Evolutionary conservation across 2,888 invertebrate species (phyloP), one percentile per base, ranked within the genome.

Genomic region (Pollenia labialis): DNA sequence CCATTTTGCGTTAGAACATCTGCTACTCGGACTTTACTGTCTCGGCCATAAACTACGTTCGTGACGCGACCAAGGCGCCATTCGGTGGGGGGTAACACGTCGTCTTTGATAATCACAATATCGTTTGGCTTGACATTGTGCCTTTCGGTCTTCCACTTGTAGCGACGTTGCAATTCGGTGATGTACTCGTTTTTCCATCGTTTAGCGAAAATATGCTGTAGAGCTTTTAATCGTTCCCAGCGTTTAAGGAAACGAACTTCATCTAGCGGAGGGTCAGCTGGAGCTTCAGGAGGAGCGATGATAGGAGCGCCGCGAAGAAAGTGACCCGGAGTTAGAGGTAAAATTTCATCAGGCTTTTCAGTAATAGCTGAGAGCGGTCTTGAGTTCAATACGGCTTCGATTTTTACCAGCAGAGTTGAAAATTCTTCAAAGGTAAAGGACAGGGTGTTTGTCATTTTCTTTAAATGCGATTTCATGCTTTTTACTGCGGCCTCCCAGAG

Each of bases 401-500:
- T 82, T 32, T 60, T 66, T 6, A 52, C 23, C 16, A 76, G 52
- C 1, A 81, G 48, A 8, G 81, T 69, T 11, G 62, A 56, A 16
- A 83, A 80, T 48, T 86, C 83, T 76, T n/a, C n/a, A n/a, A n/a
- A n/a, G n/a, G n/a, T n/a, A n/a, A 54, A 44, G 8, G 42, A 10
- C 42, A 56, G 18, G 16, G n/a, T 9, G 9, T 69, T 52, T 48
- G 56, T 76, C 6, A 76, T 56, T 23, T 81, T 76, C 10, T 23
- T 62, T 14, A 81, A 77, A 9, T 82, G 18, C 18, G 18, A 23
- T 2, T 23, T 23, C 18, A 23, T 60, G 23, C 69, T 77, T 69
- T 75, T 60, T 4, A 81, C 76, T 44, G 64, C 81, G 1, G 81
- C 81, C 66, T 81, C 81, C 85, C 81, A 76, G 1, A 85, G 48